Evolutionary conservation across 2,797 vertebrate genomes (phyloP).

Genomic region (Ambastaia sidthimunki): DNA sequence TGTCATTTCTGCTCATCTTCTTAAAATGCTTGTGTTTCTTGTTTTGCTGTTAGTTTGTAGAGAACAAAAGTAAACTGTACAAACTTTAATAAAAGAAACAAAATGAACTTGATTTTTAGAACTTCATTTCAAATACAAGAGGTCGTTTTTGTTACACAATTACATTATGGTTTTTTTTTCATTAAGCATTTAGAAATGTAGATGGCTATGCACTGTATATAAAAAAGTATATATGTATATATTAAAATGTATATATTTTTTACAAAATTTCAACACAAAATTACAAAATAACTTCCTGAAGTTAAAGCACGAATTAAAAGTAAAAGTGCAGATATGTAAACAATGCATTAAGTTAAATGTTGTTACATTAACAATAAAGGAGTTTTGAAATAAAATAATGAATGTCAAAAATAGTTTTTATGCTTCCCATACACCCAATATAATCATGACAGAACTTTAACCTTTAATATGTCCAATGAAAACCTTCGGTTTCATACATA

Average conservation of each 20-base stretch:
- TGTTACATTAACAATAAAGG: not conserved
- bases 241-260: no score
- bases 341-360: not conserved
- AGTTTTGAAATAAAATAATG: no score
- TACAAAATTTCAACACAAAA: no score
- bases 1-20: not conserved
- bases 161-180: not conserved
- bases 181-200: no score
- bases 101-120: not conserved
- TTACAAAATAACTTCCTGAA: not conserved
- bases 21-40: not conserved
- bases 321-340: not conserved
- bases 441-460: not conserved
- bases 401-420: not conserved
- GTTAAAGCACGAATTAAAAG: not conserved
- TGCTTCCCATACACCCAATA: not conserved
- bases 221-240: no score
- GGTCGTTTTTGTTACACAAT: not conserved
- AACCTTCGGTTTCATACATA: conserved; percentile 34
- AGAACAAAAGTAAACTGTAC: not conserved
- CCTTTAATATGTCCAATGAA: not conserved
- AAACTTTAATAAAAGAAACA: not conserved
- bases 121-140: conserved; percentile 25
- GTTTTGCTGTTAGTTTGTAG: not conserved
- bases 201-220: no score